Evolutionary conservation across 2,888 invertebrate genomes (phyloP).

Genomic region (Rhyacophila evoluta): DNA sequence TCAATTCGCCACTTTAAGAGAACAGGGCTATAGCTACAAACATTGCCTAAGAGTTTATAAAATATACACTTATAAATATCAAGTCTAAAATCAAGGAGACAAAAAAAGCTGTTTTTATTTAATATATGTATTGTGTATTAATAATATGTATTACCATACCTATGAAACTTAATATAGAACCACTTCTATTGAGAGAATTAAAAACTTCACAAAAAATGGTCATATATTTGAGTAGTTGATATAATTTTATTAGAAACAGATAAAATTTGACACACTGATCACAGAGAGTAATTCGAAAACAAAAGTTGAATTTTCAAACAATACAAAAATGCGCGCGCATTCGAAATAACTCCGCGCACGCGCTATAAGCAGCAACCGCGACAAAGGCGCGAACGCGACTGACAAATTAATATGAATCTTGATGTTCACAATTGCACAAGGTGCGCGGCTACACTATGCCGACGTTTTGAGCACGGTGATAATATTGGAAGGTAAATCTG

Average conservation of each 20-base stretch:
- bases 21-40: no score
- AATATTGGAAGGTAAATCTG: conserved; percentile 22
- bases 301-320: background rate
- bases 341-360: background rate
- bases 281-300: background rate
- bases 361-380: conserved; percentile 20
- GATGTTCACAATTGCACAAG: conserved; percentile 32
- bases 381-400: conserved; percentile 32
- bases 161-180: background rate
- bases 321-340: conserved; percentile 23
- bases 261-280: background rate
- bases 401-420: conserved; percentile 20
- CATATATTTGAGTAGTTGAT: no score
- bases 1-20: no score
- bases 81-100: no score
- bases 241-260: background rate
- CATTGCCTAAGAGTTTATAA: no score
- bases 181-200: background rate
- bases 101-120: no score
- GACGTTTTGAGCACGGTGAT: conserved; percentile 7
- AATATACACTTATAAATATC: no score
- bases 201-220: background rate
- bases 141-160: background rate
- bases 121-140: no score
- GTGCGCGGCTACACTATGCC: conserved; percentile 7